Conservation (phyloP, 2,888 invertebrate genomes). For the Ceratothoa steindachneri region DNA sequence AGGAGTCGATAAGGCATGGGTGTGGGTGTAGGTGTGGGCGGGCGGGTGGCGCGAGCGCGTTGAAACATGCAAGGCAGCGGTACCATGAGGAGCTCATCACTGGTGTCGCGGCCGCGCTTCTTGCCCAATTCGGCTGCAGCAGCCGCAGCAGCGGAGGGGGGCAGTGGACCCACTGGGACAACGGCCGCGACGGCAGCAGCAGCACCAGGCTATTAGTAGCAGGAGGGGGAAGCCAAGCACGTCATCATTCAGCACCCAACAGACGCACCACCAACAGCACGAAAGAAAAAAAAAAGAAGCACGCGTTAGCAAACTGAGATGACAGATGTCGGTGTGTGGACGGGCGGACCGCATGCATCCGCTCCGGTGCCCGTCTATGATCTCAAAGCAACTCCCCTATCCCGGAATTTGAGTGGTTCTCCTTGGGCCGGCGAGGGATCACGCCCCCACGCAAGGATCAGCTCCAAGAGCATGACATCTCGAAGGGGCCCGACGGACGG, state of each 20-base stretch:
- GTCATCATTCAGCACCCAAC: slow-evolving; percentile 49
- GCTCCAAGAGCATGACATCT: no score
- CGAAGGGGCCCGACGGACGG: background rate
- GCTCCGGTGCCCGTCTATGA: no score
- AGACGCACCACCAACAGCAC: slow-evolving; percentile 43
- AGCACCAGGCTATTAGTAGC: slow-evolving; percentile 51
- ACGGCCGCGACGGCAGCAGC: slow-evolving; percentile 30
- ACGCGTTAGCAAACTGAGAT: slow-evolving; percentile 47
- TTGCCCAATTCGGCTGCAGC: slow-evolving; percentile 75
- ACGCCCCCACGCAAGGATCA: no score
- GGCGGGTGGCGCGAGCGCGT: background rate
- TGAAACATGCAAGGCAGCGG: slow-evolving; percentile 66
- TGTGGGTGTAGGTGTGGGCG: background rate
- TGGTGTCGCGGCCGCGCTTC: slow-evolving; percentile 85
- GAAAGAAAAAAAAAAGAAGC: slow-evolving; percentile 46
- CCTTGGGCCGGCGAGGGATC: no score
- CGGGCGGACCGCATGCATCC: no score
- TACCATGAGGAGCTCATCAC: slow-evolving; percentile 93
- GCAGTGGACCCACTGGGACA: slow-evolving; percentile 44
- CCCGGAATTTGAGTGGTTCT: no score
- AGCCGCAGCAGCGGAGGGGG: slow-evolving; percentile 51
- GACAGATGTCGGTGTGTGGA: no score
- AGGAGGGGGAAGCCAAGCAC: slow-evolving; percentile 50
- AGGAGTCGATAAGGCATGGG: background rate
- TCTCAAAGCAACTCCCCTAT: no score